Conservation (phyloP, 2,113 vertebrate genomes). For the Enhydra lutris region DNA sequence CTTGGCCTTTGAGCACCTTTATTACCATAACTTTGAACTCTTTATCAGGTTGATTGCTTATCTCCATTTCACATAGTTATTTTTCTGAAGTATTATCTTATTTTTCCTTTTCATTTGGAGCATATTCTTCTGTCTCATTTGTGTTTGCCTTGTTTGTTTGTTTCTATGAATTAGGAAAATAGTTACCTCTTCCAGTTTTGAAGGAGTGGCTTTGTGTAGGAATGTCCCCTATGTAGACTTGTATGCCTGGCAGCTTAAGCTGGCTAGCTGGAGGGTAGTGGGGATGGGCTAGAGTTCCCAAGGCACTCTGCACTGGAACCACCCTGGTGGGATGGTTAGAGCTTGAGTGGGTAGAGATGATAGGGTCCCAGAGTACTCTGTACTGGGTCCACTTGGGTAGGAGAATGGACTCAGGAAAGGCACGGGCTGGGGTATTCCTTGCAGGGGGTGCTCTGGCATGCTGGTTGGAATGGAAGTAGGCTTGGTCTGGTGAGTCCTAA, state of each 20-base stretch:
- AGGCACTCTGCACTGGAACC: background rate
- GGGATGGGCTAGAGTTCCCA: background rate
- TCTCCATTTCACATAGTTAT: background rate
- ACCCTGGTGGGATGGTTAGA: background rate
- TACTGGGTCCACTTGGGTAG: background rate
- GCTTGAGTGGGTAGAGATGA: background rate
- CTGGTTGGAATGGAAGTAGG: background rate
- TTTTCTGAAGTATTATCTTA: background rate
- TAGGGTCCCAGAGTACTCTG: background rate
- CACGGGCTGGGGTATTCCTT: background rate
- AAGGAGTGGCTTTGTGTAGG: background rate
- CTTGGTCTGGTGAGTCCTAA: background rate
- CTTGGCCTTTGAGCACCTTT: background rate
- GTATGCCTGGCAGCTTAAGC: background rate
- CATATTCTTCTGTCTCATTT: background rate
- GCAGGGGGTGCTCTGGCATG: background rate
- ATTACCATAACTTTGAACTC: background rate
- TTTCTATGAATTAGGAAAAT: background rate
- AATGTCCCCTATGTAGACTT: background rate
- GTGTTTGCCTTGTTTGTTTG: background rate
- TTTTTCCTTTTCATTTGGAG: background rate
- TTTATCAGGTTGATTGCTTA: background rate
- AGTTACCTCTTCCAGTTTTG: background rate
- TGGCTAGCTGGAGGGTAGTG: background rate
- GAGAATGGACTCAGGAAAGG: background rate